Evolutionary conservation across 2,797 vertebrate genomes (phyloP), one percentile per base, ranked within the genome.

Genomic region (Paramormyrops hopkinsi): DNA sequence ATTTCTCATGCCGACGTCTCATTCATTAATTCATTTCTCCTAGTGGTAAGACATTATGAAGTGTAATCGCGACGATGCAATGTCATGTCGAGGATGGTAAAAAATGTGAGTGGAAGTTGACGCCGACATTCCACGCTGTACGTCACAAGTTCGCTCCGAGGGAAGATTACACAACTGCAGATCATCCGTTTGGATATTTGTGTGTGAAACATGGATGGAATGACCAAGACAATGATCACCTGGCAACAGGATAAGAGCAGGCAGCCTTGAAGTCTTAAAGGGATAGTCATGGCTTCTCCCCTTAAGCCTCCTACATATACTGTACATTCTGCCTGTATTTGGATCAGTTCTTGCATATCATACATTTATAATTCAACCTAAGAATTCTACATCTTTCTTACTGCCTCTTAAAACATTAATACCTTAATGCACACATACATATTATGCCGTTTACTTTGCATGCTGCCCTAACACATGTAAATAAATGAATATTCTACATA

Each of bases 11-110:
- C 91, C 86, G 92, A 41, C 46, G 89, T 85, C 41, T 88, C 89
- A 91, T 88, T 88, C 93, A 90, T 92, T 90, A 46, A 46, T 82
- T 90, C 87, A 65, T 89, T 65, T 91, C 88, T 91, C 90, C 90
- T 89, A 88, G 90, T 92, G 91, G 91, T 91, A 44, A 88, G 88
- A 92, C 90, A 89, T 89, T 89, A 93, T 92, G 25, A 59, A 76
- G 88, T 86, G 93, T 93, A 93, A 95, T 96, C 93, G 91, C 90
- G 9, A 93, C 95, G 93, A 93, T 91, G 93, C 92, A 94, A 92
- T 93, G 92, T 91, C 94, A 93, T 93, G 95, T 95, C 94, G 95
- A 95, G 94, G 93, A 37, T 33, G 12, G 33, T 76, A 37, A 7
- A 37, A 37, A 76, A 76, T 37, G 14, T 41, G 69, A 37, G 33